These are phyloP conservation scores for Pandemis cinnamomeana DNA, from an alignment of 2,888 invertebrate genomes.

Conservation along the genomic window DNA sequence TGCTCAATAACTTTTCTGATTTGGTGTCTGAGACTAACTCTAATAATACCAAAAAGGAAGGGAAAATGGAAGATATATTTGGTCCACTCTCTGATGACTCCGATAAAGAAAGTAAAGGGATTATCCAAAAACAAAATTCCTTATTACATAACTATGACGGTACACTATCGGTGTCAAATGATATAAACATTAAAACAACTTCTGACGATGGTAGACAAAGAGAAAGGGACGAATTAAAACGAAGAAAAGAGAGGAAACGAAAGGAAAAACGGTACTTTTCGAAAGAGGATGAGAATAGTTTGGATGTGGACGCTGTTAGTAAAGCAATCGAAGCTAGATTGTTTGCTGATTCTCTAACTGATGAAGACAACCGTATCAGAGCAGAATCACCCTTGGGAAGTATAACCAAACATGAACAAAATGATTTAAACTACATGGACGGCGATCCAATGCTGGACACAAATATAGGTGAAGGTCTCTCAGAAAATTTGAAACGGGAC, in stretches of 20 bases:
- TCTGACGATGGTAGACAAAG: slow-evolving; percentile 65
- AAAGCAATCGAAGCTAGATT: slow-evolving; percentile 92
- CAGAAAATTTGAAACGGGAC: slow-evolving; percentile 81
- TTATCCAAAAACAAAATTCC: slow-evolving; percentile 59
- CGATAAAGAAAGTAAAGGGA: slow-evolving; percentile 64
- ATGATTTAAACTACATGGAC: slow-evolving; percentile 86
- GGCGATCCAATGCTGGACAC: slow-evolving; percentile 51
- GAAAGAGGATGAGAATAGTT: slow-evolving; percentile 90
- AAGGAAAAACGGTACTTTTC: slow-evolving; percentile 84
- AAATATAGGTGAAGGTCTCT: slow-evolving; percentile 45
- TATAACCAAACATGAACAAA: slow-evolving; percentile 63
- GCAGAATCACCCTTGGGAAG: slow-evolving; percentile 60
- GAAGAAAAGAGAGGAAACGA: slow-evolving; percentile 86
- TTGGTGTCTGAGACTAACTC: slow-evolving; percentile 57
- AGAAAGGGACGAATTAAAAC: slow-evolving; percentile 83
- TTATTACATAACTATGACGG: slow-evolving; percentile 56
- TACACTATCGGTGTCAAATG: slow-evolving; percentile 48
- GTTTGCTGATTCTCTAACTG: slow-evolving; percentile 86
- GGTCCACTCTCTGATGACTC: slow-evolving; percentile 93
- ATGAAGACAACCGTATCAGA: slow-evolving; percentile 72
- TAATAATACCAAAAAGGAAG: slow-evolving; percentile 86
- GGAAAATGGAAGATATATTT: slow-evolving; percentile 95
- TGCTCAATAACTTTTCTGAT: slow-evolving; percentile 60
- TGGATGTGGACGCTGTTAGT: slow-evolving; percentile 92
- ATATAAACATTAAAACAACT: slow-evolving; percentile 48